Evolutionary conservation across 2,888 invertebrate species (phyloP).

Genomic region (Campopleginae sp.): DNA sequence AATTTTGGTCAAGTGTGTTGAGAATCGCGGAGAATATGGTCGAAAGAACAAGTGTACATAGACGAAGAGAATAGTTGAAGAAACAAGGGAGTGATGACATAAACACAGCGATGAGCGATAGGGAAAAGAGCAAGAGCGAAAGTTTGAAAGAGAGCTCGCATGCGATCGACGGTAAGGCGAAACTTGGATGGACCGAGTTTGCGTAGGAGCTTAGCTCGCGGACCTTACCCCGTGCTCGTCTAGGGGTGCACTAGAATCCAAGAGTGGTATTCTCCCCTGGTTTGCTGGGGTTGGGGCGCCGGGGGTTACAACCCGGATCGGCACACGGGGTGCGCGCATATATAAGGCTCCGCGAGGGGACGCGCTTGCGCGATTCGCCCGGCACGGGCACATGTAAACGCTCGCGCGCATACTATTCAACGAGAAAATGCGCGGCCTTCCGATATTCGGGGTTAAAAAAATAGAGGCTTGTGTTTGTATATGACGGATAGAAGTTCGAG

Average conservation of each 20-base stretch:
- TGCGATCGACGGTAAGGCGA: slow-evolving; percentile 19
- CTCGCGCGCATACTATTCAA: slow-evolving; percentile 27
- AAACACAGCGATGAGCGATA: not conserved
- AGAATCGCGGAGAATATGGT: not conserved
- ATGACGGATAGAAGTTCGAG: not conserved
- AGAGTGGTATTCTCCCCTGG: slow-evolving; percentile 44
- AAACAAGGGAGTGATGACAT: not conserved
- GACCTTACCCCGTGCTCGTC: slow-evolving; percentile 61
- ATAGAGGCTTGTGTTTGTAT: slow-evolving; percentile 15
- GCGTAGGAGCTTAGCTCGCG: slow-evolving; percentile 35
- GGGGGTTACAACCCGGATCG: slow-evolving; percentile 53
- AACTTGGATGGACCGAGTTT: slow-evolving; percentile 4
- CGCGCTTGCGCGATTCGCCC: slow-evolving; percentile 51
- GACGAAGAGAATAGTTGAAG: not conserved
- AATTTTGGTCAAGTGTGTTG: no score
- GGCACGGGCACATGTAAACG: slow-evolving; percentile 39
- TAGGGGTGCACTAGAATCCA: slow-evolving; percentile 55
- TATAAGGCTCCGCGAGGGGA: slow-evolving; percentile 19
- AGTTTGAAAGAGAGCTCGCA: slow-evolving; percentile 8
- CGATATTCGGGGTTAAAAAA: not conserved
- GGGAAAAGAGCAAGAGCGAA: not conserved
- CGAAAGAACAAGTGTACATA: not conserved
- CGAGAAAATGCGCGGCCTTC: slow-evolving; percentile 19
- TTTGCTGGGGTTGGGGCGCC: not conserved
- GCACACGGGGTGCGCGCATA: slow-evolving; percentile 39